phyloP scores from a whole-genome alignment of 2,888 invertebrate genomes.

The Rhyacophila evoluta region DNA sequence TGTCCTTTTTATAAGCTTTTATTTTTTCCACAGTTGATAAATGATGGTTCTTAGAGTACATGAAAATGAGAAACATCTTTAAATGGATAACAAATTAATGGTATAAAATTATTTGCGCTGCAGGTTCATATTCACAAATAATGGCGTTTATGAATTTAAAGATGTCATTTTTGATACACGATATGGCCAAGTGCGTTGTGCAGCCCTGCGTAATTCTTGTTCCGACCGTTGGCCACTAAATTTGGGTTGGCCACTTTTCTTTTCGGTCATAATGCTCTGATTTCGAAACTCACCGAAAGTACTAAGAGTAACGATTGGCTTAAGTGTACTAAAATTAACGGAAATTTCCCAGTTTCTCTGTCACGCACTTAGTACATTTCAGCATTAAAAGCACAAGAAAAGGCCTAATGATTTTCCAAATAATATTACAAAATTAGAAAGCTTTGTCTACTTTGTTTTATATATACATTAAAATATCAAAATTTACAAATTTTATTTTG shows the following conservation, averaged over 20 bases:
- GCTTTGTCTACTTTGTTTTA: background rate
- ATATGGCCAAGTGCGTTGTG: too few species aligned
- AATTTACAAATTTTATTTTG: too few species aligned
- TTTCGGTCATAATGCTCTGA: conserved; percentile 14
- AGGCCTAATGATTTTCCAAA: background rate
- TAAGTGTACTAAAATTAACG: conserved; percentile 24
- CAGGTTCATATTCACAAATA: too few species aligned
- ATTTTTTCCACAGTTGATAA: too few species aligned
- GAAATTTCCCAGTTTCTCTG: conserved; percentile 12
- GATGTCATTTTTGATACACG: too few species aligned
- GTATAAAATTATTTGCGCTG: too few species aligned
- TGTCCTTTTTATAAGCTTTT: too few species aligned
- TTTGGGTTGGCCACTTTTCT: conserved; percentile 19
- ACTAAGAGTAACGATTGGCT: conserved; percentile 17
- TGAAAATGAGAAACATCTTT: too few species aligned
- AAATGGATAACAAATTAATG: too few species aligned
- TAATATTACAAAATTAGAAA: background rate
- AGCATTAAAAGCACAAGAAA: background rate
- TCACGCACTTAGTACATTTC: conserved; percentile 5
- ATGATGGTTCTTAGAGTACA: too few species aligned
- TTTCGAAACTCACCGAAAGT: conserved; percentile 18
- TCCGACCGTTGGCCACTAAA: background rate
- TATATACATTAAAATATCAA: too few species aligned
- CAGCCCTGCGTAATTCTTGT: background rate
- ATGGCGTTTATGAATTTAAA: too few species aligned